Base-by-base conservation (phyloP, 2,797 vertebrate species). In the Eulemur coronatus region DNA sequence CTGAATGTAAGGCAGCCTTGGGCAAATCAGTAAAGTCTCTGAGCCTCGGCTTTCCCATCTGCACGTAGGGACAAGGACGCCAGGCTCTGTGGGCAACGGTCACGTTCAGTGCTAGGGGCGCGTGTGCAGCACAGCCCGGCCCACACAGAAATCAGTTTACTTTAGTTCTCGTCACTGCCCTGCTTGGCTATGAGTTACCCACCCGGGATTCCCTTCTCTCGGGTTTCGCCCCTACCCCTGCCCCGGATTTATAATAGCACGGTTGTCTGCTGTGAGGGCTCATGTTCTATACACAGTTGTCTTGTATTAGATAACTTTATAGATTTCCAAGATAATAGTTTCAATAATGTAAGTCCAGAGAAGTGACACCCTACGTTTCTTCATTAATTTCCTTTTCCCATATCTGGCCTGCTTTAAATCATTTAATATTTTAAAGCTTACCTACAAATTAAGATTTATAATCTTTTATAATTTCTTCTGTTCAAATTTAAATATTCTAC, bases 261-360 rank as follows among this genome's bases (percentile, higher is more conserved):
- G 46, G 41, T 26, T 75, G 1, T 57, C 35, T 43, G 43, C 43
- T 43, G 97, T 98, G 98, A 98, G 98, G 96, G 98, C 98, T 98
- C 98, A 98, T 98, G 98, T 98, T 98, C 98, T 98, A 97, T 98
- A 98, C 97, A 97, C 97, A 98, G 98, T 97, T 98, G 22, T 43
- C 43, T 98, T 98, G 96, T 98, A 88, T 97, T 98, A 98, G 95
- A 98, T 98, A 98, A 98, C 96, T 97, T 98, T 98, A 98, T 97
- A 98, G 97, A 98, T 97, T 98, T 98, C 98, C 97, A 98, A 98
- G 98, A 98, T 98, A 98, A 98, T 98, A 98, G 95, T 98, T 98
- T 98, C 98, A 98, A 98, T 98, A 98, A 98, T 97, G 97, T 97
- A 98, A 98, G 98, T 97, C 98, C 98, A 98, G 96, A 96, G 91